Base-by-base conservation (phyloP, 2,797 vertebrate genomes). In the Podarcis siculus region DNA sequence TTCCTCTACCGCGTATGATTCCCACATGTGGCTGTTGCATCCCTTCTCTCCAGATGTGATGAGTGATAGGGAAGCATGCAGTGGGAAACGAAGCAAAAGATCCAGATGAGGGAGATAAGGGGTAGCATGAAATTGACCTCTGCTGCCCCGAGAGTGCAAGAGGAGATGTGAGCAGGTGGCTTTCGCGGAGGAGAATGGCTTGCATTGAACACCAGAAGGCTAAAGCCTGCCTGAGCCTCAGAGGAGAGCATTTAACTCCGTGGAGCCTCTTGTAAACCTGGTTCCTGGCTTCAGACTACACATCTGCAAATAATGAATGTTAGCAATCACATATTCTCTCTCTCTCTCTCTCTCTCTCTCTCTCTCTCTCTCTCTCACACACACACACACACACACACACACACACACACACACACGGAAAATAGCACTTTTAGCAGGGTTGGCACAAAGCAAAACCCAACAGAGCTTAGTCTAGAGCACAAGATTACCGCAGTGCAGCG, bases 91-190 rank as follows among this genome's bases (percentile, higher is more conserved):
- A 80, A 92, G 86, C 79, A 89, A 89, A 85, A 77, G 86, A 86
- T 76, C 89, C 69, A 87, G 92, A 94, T 75, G 72, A 92, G 83
- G 87, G 92, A 93, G 94, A 95, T 91, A 90, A 95, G 93, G 84
- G 92, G 72, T 1, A 95, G 90, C 94, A 93, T 96, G 94, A 95
- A 95, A 96, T 95, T 91, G 78, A 92, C 82, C 94, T 94, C 92
- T 92, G 87, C 94, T 95, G 92, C 89, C 91, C 89, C 87, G 88
- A 85, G 89, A 95, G 84, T 35, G 87, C 86, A 88, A 91, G 92
- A 90, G 92, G 88, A 91, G 89, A 90, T 94, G 81, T 2, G 87
- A 95, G 90, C 95, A 96, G 95, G 94, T 95, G 95, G 95, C 92
- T 92, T 95, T 83, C 79, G 90, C 2, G 2, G 91, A 91, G 83